phyloP scores from a whole-genome alignment of 1,140 invertebrate species.

The Elysia chlorotica region DNA sequence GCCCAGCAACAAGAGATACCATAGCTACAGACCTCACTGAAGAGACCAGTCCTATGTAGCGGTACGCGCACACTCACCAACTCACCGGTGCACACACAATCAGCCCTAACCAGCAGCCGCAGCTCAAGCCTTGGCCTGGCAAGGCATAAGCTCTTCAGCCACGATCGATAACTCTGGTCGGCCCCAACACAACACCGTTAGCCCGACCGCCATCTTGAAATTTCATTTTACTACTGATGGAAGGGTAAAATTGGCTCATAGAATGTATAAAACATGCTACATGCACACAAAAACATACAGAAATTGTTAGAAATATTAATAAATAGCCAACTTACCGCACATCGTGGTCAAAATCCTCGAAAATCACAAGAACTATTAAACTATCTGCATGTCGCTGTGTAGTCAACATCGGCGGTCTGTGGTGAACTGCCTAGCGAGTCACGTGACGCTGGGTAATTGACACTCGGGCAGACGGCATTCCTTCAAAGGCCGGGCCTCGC shows the following conservation, averaged over 20 bases:
- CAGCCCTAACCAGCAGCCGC: too few relatives aligned
- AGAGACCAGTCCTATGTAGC: too few relatives aligned
- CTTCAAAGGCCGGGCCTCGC: conserved; percentile 23
- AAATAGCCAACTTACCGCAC: conserved; percentile 13
- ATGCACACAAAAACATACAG: not conserved
- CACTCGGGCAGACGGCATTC: conserved; percentile 23
- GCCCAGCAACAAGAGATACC: too few relatives aligned
- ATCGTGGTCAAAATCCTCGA: not conserved
- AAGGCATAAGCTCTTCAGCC: too few relatives aligned
- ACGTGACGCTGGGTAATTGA: conserved; percentile 23
- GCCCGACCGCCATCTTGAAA: conserved; percentile 22
- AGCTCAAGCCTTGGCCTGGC: too few relatives aligned
- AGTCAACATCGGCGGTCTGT: not conserved
- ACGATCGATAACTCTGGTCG: conserved; percentile 20
- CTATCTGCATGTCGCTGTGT: conserved; percentile 9
- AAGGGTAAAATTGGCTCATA: not conserved
- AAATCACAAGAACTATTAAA: conserved; percentile 5
- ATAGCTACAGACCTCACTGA: too few relatives aligned
- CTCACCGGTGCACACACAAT: too few relatives aligned
- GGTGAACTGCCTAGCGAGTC: conserved; percentile 8
- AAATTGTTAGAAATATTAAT: not conserved
- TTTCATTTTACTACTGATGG: not conserved
- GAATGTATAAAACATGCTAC: not conserved
- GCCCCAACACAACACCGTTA: conserved; percentile 23
- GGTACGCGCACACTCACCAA: too few relatives aligned